Evolutionary conservation across 53 echinoderm and acorn worm genomes (phyloP), one percentile per base, ranked within the genome.

Genomic region (Holothuria scabra): DNA sequence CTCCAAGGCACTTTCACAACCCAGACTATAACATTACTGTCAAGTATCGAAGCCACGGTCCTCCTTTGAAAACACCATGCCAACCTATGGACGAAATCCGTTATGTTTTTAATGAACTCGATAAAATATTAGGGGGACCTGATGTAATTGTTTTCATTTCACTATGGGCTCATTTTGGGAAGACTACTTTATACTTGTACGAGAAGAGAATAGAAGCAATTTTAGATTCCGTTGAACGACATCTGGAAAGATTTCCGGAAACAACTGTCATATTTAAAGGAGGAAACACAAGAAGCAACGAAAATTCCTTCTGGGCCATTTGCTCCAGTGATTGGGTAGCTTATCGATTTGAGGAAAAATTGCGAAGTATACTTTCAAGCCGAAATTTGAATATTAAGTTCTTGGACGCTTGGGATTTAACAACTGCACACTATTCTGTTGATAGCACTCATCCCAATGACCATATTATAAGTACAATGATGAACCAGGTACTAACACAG

Each of bases 231-330:
- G 44, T 34, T 3, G 32, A 69, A 34, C 69, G 69, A 10, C 69
- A 38, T 1, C 35, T 69, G 10, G n/a, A 33, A 4, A 69, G 69
- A 22, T 69, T 32, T 9, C 69, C 69, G 2, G 34, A 41, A 10
- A 69, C 69, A 16, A 32, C 69, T 34, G 35, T 69, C 13, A 69
- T 69, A 37, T 69, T 69, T 41, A 69, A 69, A 34, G 69, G 69
- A 21, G 69, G 41, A 2, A 69, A 69, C 69, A 69, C 69, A 20
- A 38, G 69, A 30, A 30, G 31, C 2, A 16, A 30, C 18, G 31
- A 22, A 14, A 44, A 29, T 22, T 41, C 13, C 20, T 69, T 69
- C 69, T 69, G 69, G 69, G 22, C 69, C 0, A 41, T 69, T 19
- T n/a, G 34, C 34, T 69, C 69, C 12, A 69, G 35, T 5, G 69